Conservation (phyloP, 2,888 invertebrate genomes). For the Campopleginae sp. region DNA sequence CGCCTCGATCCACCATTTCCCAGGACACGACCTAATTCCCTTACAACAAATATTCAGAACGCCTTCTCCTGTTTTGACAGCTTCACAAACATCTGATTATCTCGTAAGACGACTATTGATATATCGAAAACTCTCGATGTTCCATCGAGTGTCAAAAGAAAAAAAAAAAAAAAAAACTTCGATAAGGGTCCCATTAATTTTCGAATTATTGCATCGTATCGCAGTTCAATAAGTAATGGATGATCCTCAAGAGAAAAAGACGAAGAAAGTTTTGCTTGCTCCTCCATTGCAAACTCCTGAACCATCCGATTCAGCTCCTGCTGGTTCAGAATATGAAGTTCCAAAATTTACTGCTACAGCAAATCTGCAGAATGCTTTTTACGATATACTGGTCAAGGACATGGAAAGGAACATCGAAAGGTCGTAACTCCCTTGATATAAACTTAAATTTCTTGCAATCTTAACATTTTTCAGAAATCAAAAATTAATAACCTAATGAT, state of each 20-base stretch:
- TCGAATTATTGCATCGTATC: constrained; percentile 3
- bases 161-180: background rate
- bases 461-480: background rate
- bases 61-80: constrained; percentile 6
- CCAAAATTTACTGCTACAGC: constrained; percentile 68
- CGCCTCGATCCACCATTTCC: constrained; percentile 41
- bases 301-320: constrained; percentile 52
- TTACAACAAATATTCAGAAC: background rate
- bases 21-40: constrained; percentile 7
- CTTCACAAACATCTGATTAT: constrained; percentile 45
- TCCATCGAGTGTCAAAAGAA: constrained; percentile 34
- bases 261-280: constrained; percentile 71
- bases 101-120: constrained; percentile 17
- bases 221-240: constrained; percentile 67
- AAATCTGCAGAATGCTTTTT: constrained; percentile 77
- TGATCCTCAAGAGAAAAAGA: constrained; percentile 67
- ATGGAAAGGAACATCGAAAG: constrained; percentile 73
- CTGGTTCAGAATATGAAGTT: constrained; percentile 35
- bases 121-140: constrained; percentile 17
- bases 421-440: constrained; percentile 63
- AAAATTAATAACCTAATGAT: background rate
- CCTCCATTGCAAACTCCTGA: constrained; percentile 71
- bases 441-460: background rate
- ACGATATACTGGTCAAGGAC: constrained; percentile 74
- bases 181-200: background rate